Evolutionary conservation across 2,888 invertebrate species (phyloP), one percentile per base, ranked within the genome.

Genomic region (Sinohyriopsis cumingii): DNA sequence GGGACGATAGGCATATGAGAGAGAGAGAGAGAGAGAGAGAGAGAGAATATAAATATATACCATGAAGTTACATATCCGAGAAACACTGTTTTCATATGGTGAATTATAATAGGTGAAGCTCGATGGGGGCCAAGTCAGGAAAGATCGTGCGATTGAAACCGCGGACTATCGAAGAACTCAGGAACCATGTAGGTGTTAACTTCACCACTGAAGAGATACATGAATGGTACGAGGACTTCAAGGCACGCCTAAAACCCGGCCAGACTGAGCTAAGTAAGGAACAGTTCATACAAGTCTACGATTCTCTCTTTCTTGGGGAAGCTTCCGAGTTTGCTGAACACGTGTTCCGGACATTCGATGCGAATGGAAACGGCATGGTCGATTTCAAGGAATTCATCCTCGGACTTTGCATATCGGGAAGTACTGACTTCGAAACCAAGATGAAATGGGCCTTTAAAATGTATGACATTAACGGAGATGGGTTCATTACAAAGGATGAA

Each of bases 381-480:
- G 73, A 81, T 62, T 82, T 81, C 59, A 66, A 75, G 54, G 81
- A 81, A 60, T 81, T 81, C 60, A 65, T 80, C 28, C 55, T 80
- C 7, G 81, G 81, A 5, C 60, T 81, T 25, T 80, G 74, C 60
- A 62, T 77, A 54, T 74, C 79, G 15, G 76, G 78, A 33, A 76
- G 73, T 62, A 66, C 68, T 25, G 74, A 80, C 54, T 59, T 71
- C 20, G 73, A 81, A 24, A 76, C 71, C 18, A 80, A 81, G 56
- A 65, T 79, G 45, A 65, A 71, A 53, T 81, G 81, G 81, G 81
- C 81, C 9, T 81, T 81, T 65, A 73, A 72, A 22, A 75, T 81
- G 64, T 81, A 81, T 59, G 81, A 81, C 57, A 80, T 77, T 28
- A 76, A 81, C 57, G 78, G 77, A 9, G 77, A 78, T 45, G 81